Percentiles rank a stretch among this genome's conserved stretches.
phyloP scores from a whole-genome alignment of 2,113 vertebrate species.

The Plecturocebus donacophilus region DNA sequence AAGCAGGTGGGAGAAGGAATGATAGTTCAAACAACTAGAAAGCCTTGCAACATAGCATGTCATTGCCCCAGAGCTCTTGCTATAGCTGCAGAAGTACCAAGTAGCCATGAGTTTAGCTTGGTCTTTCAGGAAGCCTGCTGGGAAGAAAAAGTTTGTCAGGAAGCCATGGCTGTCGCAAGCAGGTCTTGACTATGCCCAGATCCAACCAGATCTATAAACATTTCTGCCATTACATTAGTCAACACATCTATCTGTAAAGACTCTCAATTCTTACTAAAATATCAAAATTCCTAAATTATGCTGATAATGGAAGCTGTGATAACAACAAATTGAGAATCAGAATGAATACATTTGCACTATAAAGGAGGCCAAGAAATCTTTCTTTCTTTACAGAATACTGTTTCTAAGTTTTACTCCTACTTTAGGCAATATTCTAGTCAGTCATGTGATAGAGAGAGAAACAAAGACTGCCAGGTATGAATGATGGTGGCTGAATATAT shows the following conservation, averaged over 20 bases:
- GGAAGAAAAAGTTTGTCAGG: no score
- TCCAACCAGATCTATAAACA: not conserved
- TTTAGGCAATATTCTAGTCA: not conserved
- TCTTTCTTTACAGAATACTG: not conserved
- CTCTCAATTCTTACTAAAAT: not conserved
- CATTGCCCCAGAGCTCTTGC: not conserved
- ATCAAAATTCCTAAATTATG: not conserved
- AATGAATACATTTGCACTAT: not conserved
- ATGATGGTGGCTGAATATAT: not conserved
- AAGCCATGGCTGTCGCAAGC: not conserved
- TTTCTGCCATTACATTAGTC: not conserved
- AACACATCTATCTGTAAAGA: not conserved
- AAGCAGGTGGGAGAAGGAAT: not conserved
- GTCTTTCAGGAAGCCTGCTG: not conserved
- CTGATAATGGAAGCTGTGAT: not conserved
- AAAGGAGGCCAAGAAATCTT: not conserved
- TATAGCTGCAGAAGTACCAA: not conserved
- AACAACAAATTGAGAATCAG: not conserved
- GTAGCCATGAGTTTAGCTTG: rapidly evolving
- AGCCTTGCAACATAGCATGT: not conserved
- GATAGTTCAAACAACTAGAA: not conserved
- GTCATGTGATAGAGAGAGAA: not conserved
- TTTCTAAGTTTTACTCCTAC: not conserved
- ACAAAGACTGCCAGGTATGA: rapidly evolving
- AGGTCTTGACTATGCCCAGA: not conserved